Evolutionary conservation across 2,888 invertebrate genomes (phyloP), one percentile per base, ranked within the genome.

Genomic region (Mythimna impura): DNA sequence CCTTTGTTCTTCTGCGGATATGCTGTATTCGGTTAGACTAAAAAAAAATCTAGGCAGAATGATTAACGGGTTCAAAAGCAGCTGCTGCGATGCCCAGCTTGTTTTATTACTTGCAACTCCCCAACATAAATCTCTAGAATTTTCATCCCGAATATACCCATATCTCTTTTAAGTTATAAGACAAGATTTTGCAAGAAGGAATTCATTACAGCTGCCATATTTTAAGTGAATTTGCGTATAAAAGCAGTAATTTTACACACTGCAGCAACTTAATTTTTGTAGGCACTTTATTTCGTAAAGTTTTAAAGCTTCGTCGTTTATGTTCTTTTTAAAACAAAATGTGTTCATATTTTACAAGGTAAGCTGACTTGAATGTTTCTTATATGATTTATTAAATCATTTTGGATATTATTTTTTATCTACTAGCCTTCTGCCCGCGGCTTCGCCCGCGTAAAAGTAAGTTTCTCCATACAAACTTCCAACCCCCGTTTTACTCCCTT

Each of bases 41-140:
- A 67, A 72, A 50, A 61, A 66, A 40, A 8, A 40, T 2, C 40
- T 40, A 40, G 40, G 43, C 8, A 43, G 3, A 47, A 47, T 6
- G 47, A 17, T 17, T 17, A 17, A 17, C 17, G 47, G 52, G 63
- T 62, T 68, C 47, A 47, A 62, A 66, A 62, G 34, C 80, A 84
- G 80, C 76, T 82, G 84, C 63, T 70, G 40, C 66, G 61, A 66
- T 66, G 63, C 77, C 71, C 72, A 80, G 65, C 81, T 77, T 72
- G 84, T 85, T 82, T 85, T 79, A 85, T 76, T 76, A 79, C 73
- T 80, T 78, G 77, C 83, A 85, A 36, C 85, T 82, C 80, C 14
- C 57, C 34, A 71, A 60, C 82, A 82, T 85, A 85, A 86, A 86
- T 86, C 86, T 80, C 47, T 36, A 43, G 50, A 57, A 78, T 82